A percentile compares a stretch with the other conserved stretches of the same genome.
phyloP scores from a whole-genome alignment of 2,113 vertebrate species.

The Propithecus coquereli region DNA sequence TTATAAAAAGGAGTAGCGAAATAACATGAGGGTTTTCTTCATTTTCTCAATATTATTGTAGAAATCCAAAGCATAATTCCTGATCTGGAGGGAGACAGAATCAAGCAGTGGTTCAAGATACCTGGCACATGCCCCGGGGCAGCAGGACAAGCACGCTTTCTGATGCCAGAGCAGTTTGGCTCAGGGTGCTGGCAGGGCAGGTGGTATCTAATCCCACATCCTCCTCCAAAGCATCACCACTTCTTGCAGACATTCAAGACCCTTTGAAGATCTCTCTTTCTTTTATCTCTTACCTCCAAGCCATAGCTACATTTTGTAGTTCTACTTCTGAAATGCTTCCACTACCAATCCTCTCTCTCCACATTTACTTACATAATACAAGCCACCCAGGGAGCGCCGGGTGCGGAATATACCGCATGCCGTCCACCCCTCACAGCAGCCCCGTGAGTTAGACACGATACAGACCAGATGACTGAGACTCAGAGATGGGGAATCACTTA shows the following conservation, averaged over 20 bases:
- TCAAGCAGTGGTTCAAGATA: background rate
- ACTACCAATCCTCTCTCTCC: background rate
- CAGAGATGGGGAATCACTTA: too few relatives aligned
- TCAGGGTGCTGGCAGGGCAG: background rate
- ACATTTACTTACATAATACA: background rate
- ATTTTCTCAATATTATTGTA: background rate
- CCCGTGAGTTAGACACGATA: background rate
- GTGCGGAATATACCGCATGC: fast-evolving
- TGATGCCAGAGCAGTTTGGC: background rate
- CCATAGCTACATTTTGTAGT: background rate
- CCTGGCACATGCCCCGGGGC: fast-evolving
- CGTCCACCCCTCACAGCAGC: background rate
- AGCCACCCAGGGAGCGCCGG: background rate
- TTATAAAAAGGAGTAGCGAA: conserved; percentile 3
- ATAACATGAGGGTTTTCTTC: background rate
- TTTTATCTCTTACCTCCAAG: background rate
- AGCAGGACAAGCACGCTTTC: background rate
- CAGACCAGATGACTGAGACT: background rate
- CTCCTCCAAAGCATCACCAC: background rate
- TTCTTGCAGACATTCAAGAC: background rate
- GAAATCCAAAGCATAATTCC: background rate
- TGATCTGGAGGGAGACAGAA: background rate
- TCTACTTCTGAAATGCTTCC: background rate
- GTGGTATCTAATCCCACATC: background rate
- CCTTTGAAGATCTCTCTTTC: background rate